These are phyloP conservation scores for Neoarius graeffei DNA, from an alignment of 2,113 vertebrate species.

Conservation along the genomic window DNA sequence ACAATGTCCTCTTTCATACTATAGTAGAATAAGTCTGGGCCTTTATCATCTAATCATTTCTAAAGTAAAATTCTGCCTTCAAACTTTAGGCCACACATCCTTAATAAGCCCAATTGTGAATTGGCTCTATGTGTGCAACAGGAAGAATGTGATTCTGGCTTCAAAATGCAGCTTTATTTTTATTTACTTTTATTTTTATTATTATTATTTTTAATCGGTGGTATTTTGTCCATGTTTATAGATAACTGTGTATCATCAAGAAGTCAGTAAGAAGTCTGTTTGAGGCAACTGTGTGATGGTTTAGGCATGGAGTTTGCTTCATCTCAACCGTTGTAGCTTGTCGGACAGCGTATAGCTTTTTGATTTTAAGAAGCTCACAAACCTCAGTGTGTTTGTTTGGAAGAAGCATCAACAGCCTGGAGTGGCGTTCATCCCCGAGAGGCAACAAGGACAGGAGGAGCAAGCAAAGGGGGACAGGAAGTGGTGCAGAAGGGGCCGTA, in stretches of 20 bases:
- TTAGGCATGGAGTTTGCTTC: background rate
- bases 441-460: background rate
- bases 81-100: background rate
- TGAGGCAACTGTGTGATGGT: background rate
- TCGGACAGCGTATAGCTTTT: background rate
- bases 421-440: background rate
- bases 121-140: background rate
- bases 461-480: background rate
- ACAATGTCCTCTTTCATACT: background rate
- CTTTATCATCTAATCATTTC: background rate
- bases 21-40: background rate
- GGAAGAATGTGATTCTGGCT: too few relatives aligned
- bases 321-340: background rate
- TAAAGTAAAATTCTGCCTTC: background rate
- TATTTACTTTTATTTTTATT: too few relatives aligned
- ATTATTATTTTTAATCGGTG: too few relatives aligned
- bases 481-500: background rate
- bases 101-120: background rate
- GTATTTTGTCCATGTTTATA: too few relatives aligned
- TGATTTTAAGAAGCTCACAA: background rate
- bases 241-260: too few relatives aligned
- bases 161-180: too few relatives aligned
- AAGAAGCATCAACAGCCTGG: background rate
- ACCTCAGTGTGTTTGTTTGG: background rate
- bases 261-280: background rate